phyloP scores from a whole-genome alignment of 2,888 invertebrate genomes.

The Drosophila sordidapex region DNA sequence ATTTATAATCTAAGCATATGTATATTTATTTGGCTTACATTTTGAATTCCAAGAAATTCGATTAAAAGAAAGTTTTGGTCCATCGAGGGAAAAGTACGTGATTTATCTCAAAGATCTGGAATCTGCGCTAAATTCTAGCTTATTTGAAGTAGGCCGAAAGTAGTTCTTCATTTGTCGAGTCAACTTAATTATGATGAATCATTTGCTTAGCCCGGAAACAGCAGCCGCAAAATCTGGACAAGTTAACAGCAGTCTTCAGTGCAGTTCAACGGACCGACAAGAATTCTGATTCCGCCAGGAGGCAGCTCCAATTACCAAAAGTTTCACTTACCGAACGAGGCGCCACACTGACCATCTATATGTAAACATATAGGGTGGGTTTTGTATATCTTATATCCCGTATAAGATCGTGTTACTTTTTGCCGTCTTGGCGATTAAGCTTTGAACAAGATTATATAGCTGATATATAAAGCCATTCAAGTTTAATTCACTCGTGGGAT shows the following conservation, averaged over 20 bases:
- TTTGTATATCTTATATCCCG: not conserved
- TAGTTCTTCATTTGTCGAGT: not conserved
- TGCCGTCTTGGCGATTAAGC: conserved; percentile 19
- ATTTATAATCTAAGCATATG: not conserved
- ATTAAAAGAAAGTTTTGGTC: not conserved
- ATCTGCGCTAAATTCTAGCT: not conserved
- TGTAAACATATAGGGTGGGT: not conserved
- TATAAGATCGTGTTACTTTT: conserved; percentile 27
- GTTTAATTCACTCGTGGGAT: conserved; percentile 77
- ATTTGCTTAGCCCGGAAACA: conserved; percentile 36
- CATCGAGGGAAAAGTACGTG: conserved; percentile 37
- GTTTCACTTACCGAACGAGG: conserved; percentile 42
- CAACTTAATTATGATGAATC: conserved; percentile 38
- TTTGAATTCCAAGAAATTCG: not conserved
- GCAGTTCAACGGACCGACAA: conserved; percentile 49
- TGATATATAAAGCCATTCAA: conserved; percentile 53
- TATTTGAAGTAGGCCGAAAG: conserved; percentile 19
- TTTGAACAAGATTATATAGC: conserved; percentile 26
- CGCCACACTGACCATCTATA: conserved; percentile 18
- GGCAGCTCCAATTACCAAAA: conserved; percentile 52
- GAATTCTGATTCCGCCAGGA: conserved; percentile 36
- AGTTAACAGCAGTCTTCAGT: conserved; percentile 4
- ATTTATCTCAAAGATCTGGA: conserved; percentile 34
- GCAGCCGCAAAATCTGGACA: not conserved
- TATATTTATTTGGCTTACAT: not conserved